Base-by-base conservation (phyloP, 1,140 invertebrate species). In the Drosophila kohkoa region DNA sequence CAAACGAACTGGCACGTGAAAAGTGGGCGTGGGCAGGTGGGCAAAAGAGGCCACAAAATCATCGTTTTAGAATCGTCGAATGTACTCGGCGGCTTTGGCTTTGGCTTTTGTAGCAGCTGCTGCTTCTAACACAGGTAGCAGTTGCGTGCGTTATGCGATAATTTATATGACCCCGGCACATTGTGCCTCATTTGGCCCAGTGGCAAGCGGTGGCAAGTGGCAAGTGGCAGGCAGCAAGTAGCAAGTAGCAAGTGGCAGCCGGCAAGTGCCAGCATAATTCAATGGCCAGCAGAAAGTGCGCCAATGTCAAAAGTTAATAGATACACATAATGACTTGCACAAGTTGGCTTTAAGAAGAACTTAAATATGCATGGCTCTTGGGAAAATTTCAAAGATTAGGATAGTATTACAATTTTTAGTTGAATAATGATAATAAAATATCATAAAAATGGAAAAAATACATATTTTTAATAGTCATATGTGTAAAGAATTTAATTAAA, bases 1-100 rank as follows among this genome's bases (percentile, higher is more conserved):
- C 43, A 85, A 81, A 68, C 11, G 59, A 49, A 69, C 7, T 54
- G 66, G 62, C 63, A 81, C 74, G 62, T 86, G 72, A 79, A 79
- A 60, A 67, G 32, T 45, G 64, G 54, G 64, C 45, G 41, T 38
- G 10, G 13, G 0, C 13, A 3, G n/a, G 11, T 7, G 35, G 51
- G 46, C 48, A 32, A 38, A 45, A 25, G 16, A 8, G 13, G 59
- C 7, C 41, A 30, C 8, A 32, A 35, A 62, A 63, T 63, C 60
- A 28, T 15, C 25, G 13, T n/a, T 48, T 48, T 16, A 35, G 43
- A 54, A 46, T 54, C 54, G 49, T 54, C 54, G 49, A 25, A 38
- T 43, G 3, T 64, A 64, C 15, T 43, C n/a, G 41, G 20, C 20
- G 20, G 20, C 20, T 20, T 20, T 20, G 4, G 20, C 20, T 25